Evolutionary conservation across 2,888 invertebrate species (phyloP).

Genomic region (Latrodectus elegans): DNA sequence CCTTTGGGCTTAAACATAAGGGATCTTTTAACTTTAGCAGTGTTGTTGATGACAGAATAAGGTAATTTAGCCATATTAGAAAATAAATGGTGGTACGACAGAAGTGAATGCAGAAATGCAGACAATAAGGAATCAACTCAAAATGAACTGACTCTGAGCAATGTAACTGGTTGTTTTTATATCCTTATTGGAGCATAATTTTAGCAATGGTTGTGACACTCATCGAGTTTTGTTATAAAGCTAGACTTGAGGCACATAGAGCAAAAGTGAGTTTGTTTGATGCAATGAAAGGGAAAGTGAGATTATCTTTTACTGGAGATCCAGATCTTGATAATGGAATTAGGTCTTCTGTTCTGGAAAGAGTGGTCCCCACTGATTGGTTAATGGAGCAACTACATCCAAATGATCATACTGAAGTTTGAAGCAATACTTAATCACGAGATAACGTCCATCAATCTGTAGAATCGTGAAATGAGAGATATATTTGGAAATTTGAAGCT

Average conservation of each 20-base stretch:
- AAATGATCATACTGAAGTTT: slow-evolving; percentile 50
- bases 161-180: slow-evolving; percentile 99
- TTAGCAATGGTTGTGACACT: slow-evolving; percentile 93
- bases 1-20: too few species aligned
- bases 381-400: slow-evolving; percentile 60
- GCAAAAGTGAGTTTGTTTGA: slow-evolving; percentile 20
- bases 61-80: too few species aligned
- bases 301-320: too few species aligned
- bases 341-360: not conserved
- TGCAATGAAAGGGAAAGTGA: too few species aligned
- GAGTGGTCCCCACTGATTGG: slow-evolving; percentile 41
- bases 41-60: too few species aligned
- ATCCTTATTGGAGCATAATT: slow-evolving; percentile 95
- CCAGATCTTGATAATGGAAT: not conserved
- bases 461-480: slow-evolving; percentile 9
- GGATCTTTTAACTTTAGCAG: too few species aligned
- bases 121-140: slow-evolving; percentile 81
- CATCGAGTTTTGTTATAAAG: slow-evolving; percentile 96
- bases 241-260: slow-evolving; percentile 82
- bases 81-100: too few species aligned
- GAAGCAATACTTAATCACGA: not conserved
- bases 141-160: slow-evolving; percentile 93
- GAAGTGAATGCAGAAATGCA: too few species aligned
- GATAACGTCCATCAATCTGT: slow-evolving; percentile 35
- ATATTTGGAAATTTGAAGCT: slow-evolving; percentile 18